Base-by-base conservation (phyloP, 2,113 vertebrate species). In the Callaeas wilsoni region DNA sequence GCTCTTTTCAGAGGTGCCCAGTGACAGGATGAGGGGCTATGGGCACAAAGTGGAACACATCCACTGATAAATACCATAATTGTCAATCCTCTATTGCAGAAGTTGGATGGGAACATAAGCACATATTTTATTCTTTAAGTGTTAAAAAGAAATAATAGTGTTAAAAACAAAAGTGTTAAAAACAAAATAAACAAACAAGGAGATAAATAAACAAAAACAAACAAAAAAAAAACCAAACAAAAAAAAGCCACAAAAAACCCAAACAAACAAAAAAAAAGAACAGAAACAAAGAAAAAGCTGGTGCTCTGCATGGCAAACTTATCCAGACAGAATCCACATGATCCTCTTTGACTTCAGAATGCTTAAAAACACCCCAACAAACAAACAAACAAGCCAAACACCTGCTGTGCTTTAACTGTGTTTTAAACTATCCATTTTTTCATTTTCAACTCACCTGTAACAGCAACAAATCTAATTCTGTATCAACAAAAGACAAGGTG, bases 41-140 rank as follows among this genome's bases (percentile, higher is more conserved):
- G 22, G 46, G 55, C 33, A 16, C 12, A 29, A 53, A 39, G 5
- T 53, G 39, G 47, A 56, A 10, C 21, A 22, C 14, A 57, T 78
- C 92, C 26, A 53, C 76, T 94, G 81, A 30, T 65, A 63, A 81
- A 63, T 85, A 70, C 93, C 69, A 69, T 47, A 14, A 33, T 37
- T 85, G 87, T 89, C 53, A 87, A 42, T 94, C 71, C 52, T 93
- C 53, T 63, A 32, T 18, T 86, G 62, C 64, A 76, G 39, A 67
- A 65, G 25, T 18, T 80, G 89, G 35, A 19, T 49, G 14, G 52
- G 57, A 84, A n/a, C 46, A 81, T 47, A 60, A 79, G 33, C 55
- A 85, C 27, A 52, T 92, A 6, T 64, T 50, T 86, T 68, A 46
- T 86, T 93, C 41, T 74, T 21, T 18, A 23, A 84, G 27, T 81